Percentiles rank a stretch among this genome's conserved stretches.
Evolutionary conservation across 2,113 vertebrate species (phyloP).

Genomic region (Oncorhynchus gorbuscha): DNA sequence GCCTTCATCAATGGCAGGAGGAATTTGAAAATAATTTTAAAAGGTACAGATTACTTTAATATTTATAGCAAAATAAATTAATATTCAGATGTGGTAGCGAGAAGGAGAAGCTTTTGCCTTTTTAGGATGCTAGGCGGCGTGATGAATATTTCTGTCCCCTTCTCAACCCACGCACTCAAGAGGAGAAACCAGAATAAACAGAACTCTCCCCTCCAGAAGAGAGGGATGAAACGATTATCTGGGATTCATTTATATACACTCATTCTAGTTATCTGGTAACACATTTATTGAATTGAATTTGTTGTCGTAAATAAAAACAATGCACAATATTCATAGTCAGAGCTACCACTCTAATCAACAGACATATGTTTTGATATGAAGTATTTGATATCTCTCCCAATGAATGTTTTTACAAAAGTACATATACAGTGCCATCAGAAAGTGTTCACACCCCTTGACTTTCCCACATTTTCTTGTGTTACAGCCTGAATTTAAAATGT

Average conservation of each 20-base stretch:
- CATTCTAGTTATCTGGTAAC: not conserved
- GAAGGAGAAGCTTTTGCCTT: slow-evolving; percentile 58
- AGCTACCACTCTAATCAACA: not conserved
- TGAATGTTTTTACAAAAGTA: too few species aligned
- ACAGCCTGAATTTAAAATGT: too few species aligned
- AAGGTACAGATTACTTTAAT: slow-evolving; percentile 99
- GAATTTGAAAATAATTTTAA: slow-evolving; percentile 98
- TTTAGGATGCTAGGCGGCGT: slow-evolving; percentile 73
- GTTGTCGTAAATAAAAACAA: too few species aligned
- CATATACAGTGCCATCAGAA: too few species aligned
- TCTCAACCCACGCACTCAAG: not conserved
- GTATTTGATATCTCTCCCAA: too few species aligned
- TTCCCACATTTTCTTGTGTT: too few species aligned
- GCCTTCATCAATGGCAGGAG: slow-evolving; percentile 86
- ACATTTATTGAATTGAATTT: too few species aligned
- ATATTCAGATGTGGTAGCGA: slow-evolving; percentile 89
- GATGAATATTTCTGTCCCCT: slow-evolving; percentile 66
- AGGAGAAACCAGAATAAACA: slow-evolving; percentile 15
- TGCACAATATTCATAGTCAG: not conserved
- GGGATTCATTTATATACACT: not conserved
- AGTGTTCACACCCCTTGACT: too few species aligned
- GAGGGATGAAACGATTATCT: too few species aligned
- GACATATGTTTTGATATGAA: too few species aligned
- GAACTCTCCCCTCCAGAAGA: not conserved
- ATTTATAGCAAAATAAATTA: slow-evolving; percentile 96